phyloP scores from a whole-genome alignment of 2,113 vertebrate species.

The Polyodon spathula region DNA sequence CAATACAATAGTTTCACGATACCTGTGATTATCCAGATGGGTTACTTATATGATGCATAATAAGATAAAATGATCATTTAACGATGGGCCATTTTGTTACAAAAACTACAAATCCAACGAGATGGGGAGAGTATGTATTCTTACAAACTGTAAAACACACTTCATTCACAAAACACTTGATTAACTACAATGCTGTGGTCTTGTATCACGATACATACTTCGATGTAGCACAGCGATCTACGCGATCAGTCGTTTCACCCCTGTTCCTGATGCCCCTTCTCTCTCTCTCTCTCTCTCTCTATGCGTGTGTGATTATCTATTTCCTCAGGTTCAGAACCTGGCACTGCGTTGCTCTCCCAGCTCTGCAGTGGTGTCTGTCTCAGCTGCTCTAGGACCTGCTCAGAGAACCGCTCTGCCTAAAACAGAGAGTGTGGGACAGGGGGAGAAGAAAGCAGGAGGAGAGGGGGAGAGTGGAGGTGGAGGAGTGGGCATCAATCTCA shows the following conservation, averaged over 20 bases:
- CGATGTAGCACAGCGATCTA: too few species aligned
- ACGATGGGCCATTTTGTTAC: too few species aligned
- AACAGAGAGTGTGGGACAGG: slow-evolving; percentile 39
- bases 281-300: background rate
- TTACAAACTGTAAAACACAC: too few species aligned
- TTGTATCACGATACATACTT: too few species aligned
- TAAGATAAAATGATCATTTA: too few species aligned
- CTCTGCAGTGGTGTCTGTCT: slow-evolving; percentile 25
- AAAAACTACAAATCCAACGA: too few species aligned
- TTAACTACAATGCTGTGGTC: too few species aligned
- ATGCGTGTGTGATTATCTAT: background rate
- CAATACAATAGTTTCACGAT: too few species aligned
- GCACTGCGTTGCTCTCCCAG: slow-evolving; percentile 53
- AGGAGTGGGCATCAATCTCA: background rate
- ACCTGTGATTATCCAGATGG: too few species aligned
- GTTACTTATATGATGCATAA: too few species aligned
- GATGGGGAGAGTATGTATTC: too few species aligned
- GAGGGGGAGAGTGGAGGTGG: slow-evolving; percentile 26
- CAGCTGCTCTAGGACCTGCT: background rate
- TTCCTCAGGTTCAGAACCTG: slow-evolving; percentile 54
- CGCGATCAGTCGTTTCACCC: background rate
- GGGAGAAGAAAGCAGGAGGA: slow-evolving; percentile 49
- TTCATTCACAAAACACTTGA: too few species aligned
- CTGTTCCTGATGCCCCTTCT: background rate
- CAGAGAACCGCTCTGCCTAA: slow-evolving; percentile 25